Evolutionary conservation across 2,113 vertebrate species (phyloP), one percentile per base, ranked within the genome.

Genomic region (Prunella fulvescens): DNA sequence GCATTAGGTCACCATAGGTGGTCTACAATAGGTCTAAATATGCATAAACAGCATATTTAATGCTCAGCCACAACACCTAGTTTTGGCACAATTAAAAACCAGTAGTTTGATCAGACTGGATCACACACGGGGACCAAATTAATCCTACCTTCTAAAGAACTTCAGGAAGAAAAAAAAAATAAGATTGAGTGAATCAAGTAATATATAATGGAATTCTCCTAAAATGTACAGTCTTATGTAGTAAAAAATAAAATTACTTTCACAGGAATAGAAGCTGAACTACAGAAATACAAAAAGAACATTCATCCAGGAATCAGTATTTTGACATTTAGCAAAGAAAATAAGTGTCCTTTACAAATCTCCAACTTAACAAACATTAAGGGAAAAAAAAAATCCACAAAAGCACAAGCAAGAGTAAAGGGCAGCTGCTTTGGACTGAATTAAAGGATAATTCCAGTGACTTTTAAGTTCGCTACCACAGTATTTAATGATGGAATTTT

Each of bases 261-360:
- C 5, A 50, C 6, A 37, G 24, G 11, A 79, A 79, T 19, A 72
- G 78, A 76, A 92, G 48, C 9, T 14, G 12, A 67, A 79, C 25
- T 47, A 20, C 19, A 56, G 19, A 91, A 84, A 78, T 47, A 71
- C 3, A 67, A 17, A 17, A 54, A 42, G 8, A 73, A 53, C 19
- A 40, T 60, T 78, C 1, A 7, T 56, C 65, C 57, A 53, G 23
- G 19, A 95, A 64, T 67, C 65, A 60, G 28, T 39, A 60, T 23
- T 56, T 58, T 93, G 73, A 91, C 57, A 87, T 91, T 93, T 78
- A 94, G 67, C n/a, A 56, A 89, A 81, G 65, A 69, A 91, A 73
- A 33, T 60, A 60, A 20, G 5, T 44, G 61, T 62, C 48, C 40
- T 66, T 92, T 64, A 51, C 8, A 53, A 56, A 76, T 24, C 53